Evolutionary conservation across 2,113 vertebrate species (phyloP), one percentile per base, ranked within the genome.

Genomic region (Ranitomeya imitator): DNA sequence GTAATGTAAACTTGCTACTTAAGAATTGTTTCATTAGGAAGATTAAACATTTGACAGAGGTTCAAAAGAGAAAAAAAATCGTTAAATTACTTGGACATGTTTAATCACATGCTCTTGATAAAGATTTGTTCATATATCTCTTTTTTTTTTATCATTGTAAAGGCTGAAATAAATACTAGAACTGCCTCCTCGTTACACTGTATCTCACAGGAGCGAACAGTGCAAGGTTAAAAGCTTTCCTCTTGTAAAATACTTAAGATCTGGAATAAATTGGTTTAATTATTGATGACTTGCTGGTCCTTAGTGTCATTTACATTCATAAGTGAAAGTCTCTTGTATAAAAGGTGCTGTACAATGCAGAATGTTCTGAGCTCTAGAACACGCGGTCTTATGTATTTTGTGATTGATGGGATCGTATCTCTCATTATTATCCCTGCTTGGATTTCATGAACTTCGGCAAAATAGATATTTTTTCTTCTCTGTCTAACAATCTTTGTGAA

Each of bases 211-310:
- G 81, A 67, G 19, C 37, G 54, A 14, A 16, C 19, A 73, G 54
- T 85, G 52, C 83, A 57, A 85, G 67, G 67, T 85, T 73, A 57
- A 85, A 57, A 71, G 67, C 83, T 85, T 55, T 73, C 51, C 54
- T 85, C 65, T 73, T 71, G 65, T 85, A 73, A 85, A 73, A 55
- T 65, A 60, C 60, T 83, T 85, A 73, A 73, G 23, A 85, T n/a
- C 67, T 57, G 67, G 67, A 85, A 85, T 85, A 73, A 85, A 85
- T 73, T 73, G 45, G 69, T 85, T 85, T 57, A 71, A 73, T 85
- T 85, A 73, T 85, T 85, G 73, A 85, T 85, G 16, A 19, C 52
- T 31, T 0, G 23, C 51, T 85, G 54, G 69, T 85, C 67, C 69
- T 74, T 59, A 16, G 21, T 8, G 23, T 45, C 65, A 67, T 84